These are phyloP conservation scores for Anthopleura sola DNA, from an alignment of 64 coral and sea anemone species.

Conservation along the genomic window DNA sequence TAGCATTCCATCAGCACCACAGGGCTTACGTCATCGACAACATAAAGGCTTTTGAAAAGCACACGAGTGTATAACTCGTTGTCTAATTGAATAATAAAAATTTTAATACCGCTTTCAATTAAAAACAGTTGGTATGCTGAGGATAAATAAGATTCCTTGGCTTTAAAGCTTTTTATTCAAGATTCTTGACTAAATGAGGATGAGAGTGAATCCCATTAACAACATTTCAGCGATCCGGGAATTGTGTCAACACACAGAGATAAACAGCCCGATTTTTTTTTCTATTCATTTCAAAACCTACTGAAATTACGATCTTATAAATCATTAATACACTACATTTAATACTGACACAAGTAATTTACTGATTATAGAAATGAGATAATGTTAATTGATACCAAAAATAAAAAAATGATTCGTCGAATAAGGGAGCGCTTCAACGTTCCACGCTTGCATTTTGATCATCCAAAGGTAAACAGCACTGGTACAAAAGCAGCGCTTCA, in stretches of 20 bases:
- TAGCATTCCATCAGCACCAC: background rate
- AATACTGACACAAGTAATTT: background rate
- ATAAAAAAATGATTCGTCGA: background rate
- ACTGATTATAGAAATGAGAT: background rate
- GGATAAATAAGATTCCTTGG: background rate
- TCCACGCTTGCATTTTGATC: background rate
- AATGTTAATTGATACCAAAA: slow-evolving; percentile 19
- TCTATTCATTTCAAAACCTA: background rate
- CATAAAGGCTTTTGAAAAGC: background rate
- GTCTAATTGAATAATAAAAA: background rate
- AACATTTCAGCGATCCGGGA: background rate
- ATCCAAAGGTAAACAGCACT: background rate
- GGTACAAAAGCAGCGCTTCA: background rate
- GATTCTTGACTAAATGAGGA: background rate
- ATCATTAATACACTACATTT: background rate
- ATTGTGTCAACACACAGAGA: background rate
- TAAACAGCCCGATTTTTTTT: background rate
- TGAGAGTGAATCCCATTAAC: background rate
- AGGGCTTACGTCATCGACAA: background rate
- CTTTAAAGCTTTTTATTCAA: background rate
- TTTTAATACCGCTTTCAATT: background rate
- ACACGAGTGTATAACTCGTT: background rate
- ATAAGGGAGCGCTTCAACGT: background rate
- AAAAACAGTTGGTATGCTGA: background rate
- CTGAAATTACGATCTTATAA: background rate